phyloP scores from a whole-genome alignment of 2,113 vertebrate genomes.

The Prochilodus magdalenae region DNA sequence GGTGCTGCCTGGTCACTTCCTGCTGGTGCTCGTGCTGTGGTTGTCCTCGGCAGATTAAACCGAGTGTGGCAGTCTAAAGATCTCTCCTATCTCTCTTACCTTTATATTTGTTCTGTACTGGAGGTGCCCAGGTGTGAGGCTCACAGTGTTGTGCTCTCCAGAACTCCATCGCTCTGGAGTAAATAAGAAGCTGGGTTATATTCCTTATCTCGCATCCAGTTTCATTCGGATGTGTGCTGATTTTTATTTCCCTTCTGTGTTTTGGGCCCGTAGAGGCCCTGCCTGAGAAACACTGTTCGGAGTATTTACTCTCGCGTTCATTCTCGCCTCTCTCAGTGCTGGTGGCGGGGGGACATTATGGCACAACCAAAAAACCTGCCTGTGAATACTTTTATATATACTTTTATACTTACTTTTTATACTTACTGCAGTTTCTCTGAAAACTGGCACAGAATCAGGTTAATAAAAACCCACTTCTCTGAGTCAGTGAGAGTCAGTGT shows the following conservation, averaged over 20 bases:
- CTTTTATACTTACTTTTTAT: too few species aligned
- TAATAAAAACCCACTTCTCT: too few species aligned
- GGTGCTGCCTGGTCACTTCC: neutral
- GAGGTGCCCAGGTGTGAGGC: neutral
- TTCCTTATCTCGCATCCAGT: conserved; percentile 40
- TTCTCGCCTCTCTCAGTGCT: neutral
- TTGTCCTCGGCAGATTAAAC: neutral
- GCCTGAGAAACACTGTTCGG: neutral
- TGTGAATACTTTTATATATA: neutral
- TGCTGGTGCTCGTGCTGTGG: neutral
- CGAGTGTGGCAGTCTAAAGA: neutral
- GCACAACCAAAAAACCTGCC: neutral
- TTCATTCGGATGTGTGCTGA: conserved; percentile 30
- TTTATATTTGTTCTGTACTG: conserved; percentile 10
- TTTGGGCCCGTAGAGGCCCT: conserved; percentile 12
- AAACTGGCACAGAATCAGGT: neutral
- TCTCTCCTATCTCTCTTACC: neutral
- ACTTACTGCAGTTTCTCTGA: too few species aligned
- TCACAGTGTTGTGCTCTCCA: conserved; percentile 5
- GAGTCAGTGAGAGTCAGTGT: too few species aligned
- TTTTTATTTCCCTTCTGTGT: conserved; percentile 24
- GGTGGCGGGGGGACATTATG: neutral
- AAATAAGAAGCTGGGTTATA: conserved; percentile 46
- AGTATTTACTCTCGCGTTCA: neutral
- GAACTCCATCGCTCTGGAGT: conserved; percentile 34